These are phyloP conservation scores for Himalopsyche anomala DNA, from an alignment of 2,888 invertebrate genomes.

Conservation along the genomic window DNA sequence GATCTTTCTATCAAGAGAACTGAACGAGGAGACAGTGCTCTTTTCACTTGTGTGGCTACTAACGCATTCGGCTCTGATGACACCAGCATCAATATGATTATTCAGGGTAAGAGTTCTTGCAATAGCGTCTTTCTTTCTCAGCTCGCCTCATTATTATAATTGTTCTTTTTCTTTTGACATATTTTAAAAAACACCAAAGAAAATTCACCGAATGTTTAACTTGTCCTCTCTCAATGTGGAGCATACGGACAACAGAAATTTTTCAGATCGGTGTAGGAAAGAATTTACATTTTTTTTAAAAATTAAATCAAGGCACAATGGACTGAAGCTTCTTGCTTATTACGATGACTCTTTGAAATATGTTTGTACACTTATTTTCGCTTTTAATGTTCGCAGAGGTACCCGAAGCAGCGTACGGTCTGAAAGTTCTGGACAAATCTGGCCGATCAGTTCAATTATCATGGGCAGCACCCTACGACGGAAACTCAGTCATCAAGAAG, in stretches of 20 bases:
- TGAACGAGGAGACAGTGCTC: slow-evolving; percentile 91
- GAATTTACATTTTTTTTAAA: too few relatives aligned
- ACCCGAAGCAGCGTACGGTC: slow-evolving; percentile 91
- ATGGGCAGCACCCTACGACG: slow-evolving; percentile 95
- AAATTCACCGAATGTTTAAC: too few relatives aligned
- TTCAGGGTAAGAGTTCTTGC: slow-evolving; percentile 83
- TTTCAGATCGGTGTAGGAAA: too few relatives aligned
- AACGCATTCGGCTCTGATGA: slow-evolving; percentile 96
- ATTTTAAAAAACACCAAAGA: too few relatives aligned
- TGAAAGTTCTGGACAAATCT: slow-evolving; percentile 93
- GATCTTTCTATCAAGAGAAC: slow-evolving; percentile 93
- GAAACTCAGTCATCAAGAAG: slow-evolving; percentile 92
- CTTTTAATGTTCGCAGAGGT: slow-evolving; percentile 79
- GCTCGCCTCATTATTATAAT: too few relatives aligned
- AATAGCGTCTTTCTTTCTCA: neutral
- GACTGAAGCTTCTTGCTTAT: too few relatives aligned
- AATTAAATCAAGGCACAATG: too few relatives aligned
- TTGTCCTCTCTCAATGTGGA: too few relatives aligned
- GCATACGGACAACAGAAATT: too few relatives aligned
- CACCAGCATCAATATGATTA: slow-evolving; percentile 96
- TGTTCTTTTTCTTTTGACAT: too few relatives aligned
- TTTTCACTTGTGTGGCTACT: slow-evolving; percentile 94
- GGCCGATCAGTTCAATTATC: slow-evolving; percentile 93
- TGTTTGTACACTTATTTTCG: neutral
- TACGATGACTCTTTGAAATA: too few relatives aligned